Percentiles rank a stretch among this genome's conserved stretches.
These are phyloP conservation scores for Gryon sp. DNA, from an alignment of 1,140 invertebrate species.

Conservation along the genomic window DNA sequence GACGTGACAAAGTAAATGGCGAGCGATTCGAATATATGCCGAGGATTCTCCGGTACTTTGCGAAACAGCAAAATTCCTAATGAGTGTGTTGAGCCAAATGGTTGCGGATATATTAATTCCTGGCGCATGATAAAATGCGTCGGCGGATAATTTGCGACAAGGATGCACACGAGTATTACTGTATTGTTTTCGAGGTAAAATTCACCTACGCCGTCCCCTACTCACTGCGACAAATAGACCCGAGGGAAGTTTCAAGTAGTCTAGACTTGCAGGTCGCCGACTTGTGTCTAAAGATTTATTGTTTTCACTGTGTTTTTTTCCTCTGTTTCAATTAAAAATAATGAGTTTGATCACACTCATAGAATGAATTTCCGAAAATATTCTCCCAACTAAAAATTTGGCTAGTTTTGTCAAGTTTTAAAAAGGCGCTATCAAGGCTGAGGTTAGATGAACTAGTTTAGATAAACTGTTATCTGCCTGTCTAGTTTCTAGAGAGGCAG, in stretches of 20 bases:
- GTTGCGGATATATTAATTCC: slow-evolving; percentile 30
- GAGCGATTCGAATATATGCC: slow-evolving; percentile 20
- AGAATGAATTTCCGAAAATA: too few relatives aligned
- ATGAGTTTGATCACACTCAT: slow-evolving; percentile 32
- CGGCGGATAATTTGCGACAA: slow-evolving; percentile 15
- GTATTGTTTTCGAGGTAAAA: slow-evolving; percentile 46
- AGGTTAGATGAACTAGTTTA: too few relatives aligned
- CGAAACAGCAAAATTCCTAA: slow-evolving; percentile 38
- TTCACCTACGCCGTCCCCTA: slow-evolving; percentile 22
- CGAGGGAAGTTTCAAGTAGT: slow-evolving; percentile 61
- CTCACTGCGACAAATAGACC: slow-evolving; percentile 40
- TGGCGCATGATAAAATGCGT: slow-evolving; percentile 15
- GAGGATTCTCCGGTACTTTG: neutral
- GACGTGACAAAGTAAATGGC: slow-evolving; percentile 1
- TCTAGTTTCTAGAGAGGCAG: too few relatives aligned
- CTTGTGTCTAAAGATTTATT: slow-evolving; percentile 26
- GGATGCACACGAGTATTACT: slow-evolving; percentile 6
- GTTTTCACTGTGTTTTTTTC: slow-evolving; percentile 17
- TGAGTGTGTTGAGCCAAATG: slow-evolving; percentile 11
- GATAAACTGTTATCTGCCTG: too few relatives aligned
- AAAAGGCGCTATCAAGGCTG: too few relatives aligned
- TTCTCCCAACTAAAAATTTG: too few relatives aligned
- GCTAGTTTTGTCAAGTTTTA: too few relatives aligned
- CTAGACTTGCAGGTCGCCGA: slow-evolving; percentile 42
- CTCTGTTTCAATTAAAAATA: slow-evolving; percentile 33